phyloP scores from a whole-genome alignment of 2,888 invertebrate species.

The Drosophila acutilabella region DNA sequence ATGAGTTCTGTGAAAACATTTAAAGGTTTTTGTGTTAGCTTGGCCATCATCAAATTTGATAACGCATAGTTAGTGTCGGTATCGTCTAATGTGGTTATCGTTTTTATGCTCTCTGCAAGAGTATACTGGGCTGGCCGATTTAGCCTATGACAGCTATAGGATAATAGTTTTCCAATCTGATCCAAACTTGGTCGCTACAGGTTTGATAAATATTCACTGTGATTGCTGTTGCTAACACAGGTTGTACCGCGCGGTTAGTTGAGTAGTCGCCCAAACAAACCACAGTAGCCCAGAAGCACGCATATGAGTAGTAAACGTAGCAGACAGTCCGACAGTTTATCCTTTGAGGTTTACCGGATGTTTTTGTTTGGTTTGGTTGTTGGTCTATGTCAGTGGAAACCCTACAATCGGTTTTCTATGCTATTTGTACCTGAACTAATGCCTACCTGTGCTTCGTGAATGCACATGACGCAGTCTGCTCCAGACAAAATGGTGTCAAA shows the following conservation, averaged over 20 bases:
- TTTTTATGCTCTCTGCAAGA: too few species aligned
- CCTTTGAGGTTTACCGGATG: slow-evolving; percentile 36
- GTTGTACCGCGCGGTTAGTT: slow-evolving; percentile 64
- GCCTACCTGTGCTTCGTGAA: slow-evolving; percentile 1
- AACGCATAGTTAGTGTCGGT: too few species aligned
- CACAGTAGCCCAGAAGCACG: slow-evolving; percentile 56
- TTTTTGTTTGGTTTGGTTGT: slow-evolving; percentile 54
- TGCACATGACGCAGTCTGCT: slow-evolving; percentile 43
- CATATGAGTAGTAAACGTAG: slow-evolving; percentile 28
- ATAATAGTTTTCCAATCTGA: too few species aligned
- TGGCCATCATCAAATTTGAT: too few species aligned
- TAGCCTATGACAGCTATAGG: too few species aligned
- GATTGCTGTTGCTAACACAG: slow-evolving; percentile 58
- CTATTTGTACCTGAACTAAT: slow-evolving; percentile 16
- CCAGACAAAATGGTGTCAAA: slow-evolving; percentile 78
- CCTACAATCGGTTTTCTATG: slow-evolving; percentile 65
- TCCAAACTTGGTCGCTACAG: too few species aligned
- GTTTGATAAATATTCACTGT: too few species aligned
- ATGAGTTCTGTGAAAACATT: too few species aligned
- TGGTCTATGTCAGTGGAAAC: slow-evolving; percentile 58
- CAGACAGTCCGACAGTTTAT: slow-evolving; percentile 48
- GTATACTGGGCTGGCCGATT: too few species aligned
- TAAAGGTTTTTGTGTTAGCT: too few species aligned
- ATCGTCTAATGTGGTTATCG: too few species aligned
- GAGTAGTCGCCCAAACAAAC: slow-evolving; percentile 75